Conservation (phyloP, 1,140 invertebrate species). For the Papilio helenus region DNA sequence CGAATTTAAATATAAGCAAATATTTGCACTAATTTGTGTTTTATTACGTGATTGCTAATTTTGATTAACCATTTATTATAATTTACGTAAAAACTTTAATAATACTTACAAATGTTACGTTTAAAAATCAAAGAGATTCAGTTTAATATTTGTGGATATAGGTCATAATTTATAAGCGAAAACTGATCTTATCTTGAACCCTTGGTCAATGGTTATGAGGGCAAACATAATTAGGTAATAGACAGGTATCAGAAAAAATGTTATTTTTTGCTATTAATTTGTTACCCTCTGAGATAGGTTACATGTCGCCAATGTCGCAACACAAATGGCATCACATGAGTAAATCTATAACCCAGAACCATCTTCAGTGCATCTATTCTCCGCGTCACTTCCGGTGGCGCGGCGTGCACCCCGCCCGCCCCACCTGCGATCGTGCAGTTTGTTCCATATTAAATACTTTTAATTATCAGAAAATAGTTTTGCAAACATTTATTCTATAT, state of each 20-base stretch:
- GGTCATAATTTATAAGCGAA: too few species aligned
- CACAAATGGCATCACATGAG: background rate
- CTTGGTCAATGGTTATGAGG: too few species aligned
- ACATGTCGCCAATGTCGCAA: background rate
- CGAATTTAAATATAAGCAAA: background rate
- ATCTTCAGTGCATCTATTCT: background rate
- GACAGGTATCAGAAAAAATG: background rate
- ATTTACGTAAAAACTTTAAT: background rate
- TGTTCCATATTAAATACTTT: too few species aligned
- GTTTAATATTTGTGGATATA: background rate
- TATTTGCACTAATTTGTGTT: background rate
- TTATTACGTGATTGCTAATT: background rate
- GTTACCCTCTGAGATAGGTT: too few species aligned
- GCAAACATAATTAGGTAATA: background rate
- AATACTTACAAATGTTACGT: background rate
- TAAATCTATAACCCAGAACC: background rate
- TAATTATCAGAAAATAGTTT: too few species aligned
- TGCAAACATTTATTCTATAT: too few species aligned
- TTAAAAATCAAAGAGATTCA: background rate
- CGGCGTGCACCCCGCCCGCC: background rate
- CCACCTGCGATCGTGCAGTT: background rate
- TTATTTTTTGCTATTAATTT: background rate
- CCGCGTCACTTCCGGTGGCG: conserved; percentile 1
- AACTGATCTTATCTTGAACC: too few species aligned
- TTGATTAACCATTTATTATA: background rate